Percentiles rank a stretch among this genome's conserved stretches.
These are phyloP conservation scores for Periophthalmus magnuspinnatus DNA, from an alignment of 2,797 vertebrate species.

Conservation along the genomic window DNA sequence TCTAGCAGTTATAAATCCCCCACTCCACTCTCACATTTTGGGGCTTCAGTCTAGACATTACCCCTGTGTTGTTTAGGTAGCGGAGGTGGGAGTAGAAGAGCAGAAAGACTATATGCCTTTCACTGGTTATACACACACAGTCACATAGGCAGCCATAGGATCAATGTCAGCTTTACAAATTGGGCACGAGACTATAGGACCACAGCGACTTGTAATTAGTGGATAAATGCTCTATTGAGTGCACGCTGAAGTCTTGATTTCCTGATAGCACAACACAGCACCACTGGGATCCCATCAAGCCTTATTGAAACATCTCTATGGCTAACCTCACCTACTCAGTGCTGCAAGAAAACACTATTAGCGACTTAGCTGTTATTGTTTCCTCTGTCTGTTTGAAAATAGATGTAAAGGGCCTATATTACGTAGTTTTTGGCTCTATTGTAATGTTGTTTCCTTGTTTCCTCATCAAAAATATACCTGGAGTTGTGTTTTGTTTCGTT, in stretches of 20 bases:
- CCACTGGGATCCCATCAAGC: constrained; percentile 22
- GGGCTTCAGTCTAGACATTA: constrained; percentile 40
- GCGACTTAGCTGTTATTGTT: constrained; percentile 28
- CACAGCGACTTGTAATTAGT: background rate
- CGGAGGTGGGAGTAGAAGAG: constrained; percentile 14
- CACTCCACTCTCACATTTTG: constrained; percentile 6
- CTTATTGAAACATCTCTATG: constrained; percentile 18
- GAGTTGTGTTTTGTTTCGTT: too few species aligned
- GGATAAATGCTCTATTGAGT: constrained; percentile 7
- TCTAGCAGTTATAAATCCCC: constrained; percentile 46
- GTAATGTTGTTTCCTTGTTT: too few species aligned
- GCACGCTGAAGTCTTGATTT: constrained; percentile 16
- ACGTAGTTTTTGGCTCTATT: too few species aligned
- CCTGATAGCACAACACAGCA: constrained; percentile 9
- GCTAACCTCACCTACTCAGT: background rate
- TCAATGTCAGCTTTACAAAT: constrained; percentile 8
- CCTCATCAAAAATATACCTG: too few species aligned
- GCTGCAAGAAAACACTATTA: constrained; percentile 38
- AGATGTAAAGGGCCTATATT: background rate
- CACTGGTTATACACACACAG: constrained; percentile 15
- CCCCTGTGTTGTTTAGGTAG: constrained; percentile 7
- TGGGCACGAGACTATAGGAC: constrained; percentile 1
- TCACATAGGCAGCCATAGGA: constrained; percentile 24
- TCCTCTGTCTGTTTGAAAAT: constrained; percentile 41
- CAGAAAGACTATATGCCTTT: constrained; percentile 29